Evolutionary conservation across 1,140 invertebrate genomes (phyloP).

Genomic region (Neodiprion pinetum): DNA sequence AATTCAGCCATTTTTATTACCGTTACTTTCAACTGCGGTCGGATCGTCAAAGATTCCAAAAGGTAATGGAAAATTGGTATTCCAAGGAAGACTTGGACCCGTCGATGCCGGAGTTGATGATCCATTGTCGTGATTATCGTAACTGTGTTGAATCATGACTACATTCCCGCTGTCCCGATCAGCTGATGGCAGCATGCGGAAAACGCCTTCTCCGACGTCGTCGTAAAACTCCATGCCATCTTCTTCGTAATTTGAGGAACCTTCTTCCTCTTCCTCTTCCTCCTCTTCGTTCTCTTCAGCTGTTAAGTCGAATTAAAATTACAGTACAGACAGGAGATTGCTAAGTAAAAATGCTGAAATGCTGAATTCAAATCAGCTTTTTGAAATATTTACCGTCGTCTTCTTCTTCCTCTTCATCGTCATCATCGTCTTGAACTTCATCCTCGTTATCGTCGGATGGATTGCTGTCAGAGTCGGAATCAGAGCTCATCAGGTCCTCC

Average conservation of each 20-base stretch:
- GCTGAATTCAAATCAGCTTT: neutral
- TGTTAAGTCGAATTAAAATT: conserved; percentile 26
- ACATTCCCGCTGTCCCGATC: conserved; percentile 68
- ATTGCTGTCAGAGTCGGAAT: conserved; percentile 62
- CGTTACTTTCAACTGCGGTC: conserved; percentile 50
- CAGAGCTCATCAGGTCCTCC: conserved; percentile 67
- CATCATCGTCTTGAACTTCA: conserved; percentile 66
- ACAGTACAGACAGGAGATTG: neutral
- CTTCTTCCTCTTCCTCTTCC: conserved; percentile 74
- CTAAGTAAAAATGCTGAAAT: neutral
- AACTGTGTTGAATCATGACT: conserved; percentile 69
- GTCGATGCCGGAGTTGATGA: conserved; percentile 56
- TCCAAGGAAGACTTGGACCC: conserved; percentile 63
- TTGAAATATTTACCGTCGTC: conserved; percentile 52
- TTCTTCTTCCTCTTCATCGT: conserved; percentile 69
- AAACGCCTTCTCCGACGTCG: conserved; percentile 58
- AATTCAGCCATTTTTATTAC: conserved; percentile 28
- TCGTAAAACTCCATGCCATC: conserved; percentile 65
- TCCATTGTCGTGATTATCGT: conserved; percentile 52
- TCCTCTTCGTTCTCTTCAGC: conserved; percentile 66
- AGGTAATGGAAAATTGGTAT: conserved; percentile 65
- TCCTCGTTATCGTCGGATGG: conserved; percentile 64
- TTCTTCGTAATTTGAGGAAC: conserved; percentile 64
- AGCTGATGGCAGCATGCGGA: conserved; percentile 60
- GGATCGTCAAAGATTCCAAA: conserved; percentile 67